Percentiles rank a stretch among this genome's conserved stretches.
phyloP scores from a whole-genome alignment of 2,797 vertebrate species.

The Poecilia gillii region DNA sequence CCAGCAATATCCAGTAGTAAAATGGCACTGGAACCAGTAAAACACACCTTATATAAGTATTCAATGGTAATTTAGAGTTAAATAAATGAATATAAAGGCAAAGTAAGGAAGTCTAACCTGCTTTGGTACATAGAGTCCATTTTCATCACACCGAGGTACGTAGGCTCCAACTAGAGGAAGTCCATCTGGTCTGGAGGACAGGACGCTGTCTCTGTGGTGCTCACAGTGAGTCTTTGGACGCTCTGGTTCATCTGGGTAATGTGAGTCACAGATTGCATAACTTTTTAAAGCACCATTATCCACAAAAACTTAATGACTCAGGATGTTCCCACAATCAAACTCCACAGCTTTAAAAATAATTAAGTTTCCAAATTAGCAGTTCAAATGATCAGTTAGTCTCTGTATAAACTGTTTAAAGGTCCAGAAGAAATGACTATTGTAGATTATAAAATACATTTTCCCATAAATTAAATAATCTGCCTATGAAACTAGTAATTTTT shows the following conservation, averaged over 20 bases:
- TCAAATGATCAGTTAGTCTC: not conserved
- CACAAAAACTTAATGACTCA: not conserved
- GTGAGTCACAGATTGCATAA: not conserved
- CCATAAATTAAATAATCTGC: too few species aligned
- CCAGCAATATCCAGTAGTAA: slow-evolving; percentile 87
- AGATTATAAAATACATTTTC: too few species aligned
- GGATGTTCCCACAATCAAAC: not conserved
- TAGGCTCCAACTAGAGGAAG: slow-evolving; percentile 42
- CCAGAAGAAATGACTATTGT: not conserved
- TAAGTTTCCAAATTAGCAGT: not conserved
- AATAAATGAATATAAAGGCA: not conserved
- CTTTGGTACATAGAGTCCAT: slow-evolving; percentile 78
- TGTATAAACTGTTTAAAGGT: not conserved
- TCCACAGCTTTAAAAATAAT: not conserved
- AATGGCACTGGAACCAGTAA: slow-evolving; percentile 80
- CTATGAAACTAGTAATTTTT: too few species aligned
- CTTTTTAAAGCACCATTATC: not conserved
- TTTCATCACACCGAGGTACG: slow-evolving; percentile 72
- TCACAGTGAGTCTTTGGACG: slow-evolving; percentile 73
- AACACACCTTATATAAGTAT: not conserved
- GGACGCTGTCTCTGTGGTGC: slow-evolving; percentile 65
- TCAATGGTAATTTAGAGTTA: too few species aligned
- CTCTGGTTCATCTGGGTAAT: slow-evolving; percentile 14
- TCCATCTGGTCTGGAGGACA: slow-evolving; percentile 38
- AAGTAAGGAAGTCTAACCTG: slow-evolving; percentile 54